Conservation (phyloP, 2,797 vertebrate species). For the Propithecus perrieri region DNA sequence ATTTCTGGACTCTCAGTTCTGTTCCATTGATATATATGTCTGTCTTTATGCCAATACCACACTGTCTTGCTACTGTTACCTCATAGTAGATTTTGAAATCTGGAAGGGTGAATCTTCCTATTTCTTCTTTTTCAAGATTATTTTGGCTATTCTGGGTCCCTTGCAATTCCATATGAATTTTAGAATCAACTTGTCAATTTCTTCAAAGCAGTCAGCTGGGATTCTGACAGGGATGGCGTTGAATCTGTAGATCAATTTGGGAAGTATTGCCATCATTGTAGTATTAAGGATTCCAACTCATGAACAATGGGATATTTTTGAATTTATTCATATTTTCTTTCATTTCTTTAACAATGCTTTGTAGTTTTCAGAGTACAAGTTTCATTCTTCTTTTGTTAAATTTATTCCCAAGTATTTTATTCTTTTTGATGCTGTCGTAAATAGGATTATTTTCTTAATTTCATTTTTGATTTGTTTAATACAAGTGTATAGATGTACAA, state of each 20-base stretch:
- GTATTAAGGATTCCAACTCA: background rate
- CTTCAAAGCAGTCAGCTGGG: background rate
- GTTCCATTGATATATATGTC: background rate
- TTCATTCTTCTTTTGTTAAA: background rate
- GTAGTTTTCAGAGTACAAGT: background rate
- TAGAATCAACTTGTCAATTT: background rate
- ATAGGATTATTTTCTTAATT: background rate
- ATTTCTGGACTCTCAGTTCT: background rate
- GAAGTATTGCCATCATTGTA: background rate
- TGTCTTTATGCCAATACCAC: background rate
- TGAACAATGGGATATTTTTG: background rate
- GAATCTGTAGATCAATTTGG: background rate
- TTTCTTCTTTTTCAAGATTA: background rate
- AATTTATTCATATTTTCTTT: background rate
- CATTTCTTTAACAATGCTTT: background rate
- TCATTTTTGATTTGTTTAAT: background rate
- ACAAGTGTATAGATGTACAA: background rate
- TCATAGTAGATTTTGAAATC: background rate
- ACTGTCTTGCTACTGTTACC: background rate
- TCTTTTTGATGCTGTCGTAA: background rate
- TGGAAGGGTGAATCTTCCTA: background rate
- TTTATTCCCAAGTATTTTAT: background rate
- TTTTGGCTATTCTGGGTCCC: background rate
- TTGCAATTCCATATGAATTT: background rate
- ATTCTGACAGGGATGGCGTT: background rate